Conservation (phyloP, 1,140 invertebrate species). For the Drosophila rhopaloa region DNA sequence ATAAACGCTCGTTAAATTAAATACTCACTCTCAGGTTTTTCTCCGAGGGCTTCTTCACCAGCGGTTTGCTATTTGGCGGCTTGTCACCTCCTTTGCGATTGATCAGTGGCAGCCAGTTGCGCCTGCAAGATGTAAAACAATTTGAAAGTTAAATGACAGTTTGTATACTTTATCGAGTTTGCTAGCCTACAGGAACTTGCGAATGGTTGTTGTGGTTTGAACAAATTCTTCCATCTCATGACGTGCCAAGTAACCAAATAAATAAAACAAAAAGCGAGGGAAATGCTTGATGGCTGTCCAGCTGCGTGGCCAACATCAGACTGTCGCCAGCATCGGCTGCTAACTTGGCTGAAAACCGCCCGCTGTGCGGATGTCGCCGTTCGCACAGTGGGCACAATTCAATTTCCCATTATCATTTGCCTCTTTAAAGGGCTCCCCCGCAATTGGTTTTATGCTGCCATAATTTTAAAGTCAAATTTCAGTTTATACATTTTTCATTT, state of each 20-base stretch:
- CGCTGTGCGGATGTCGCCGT: conserved; percentile 50
- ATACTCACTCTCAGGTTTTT: conserved; percentile 91
- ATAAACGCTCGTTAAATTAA: conserved; percentile 59
- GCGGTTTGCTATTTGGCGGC: conserved; percentile 85
- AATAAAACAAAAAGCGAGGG: conserved; percentile 34
- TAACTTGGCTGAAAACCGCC: conserved; percentile 55
- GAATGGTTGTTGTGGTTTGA: conserved; percentile 55
- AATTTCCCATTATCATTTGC: conserved; percentile 9
- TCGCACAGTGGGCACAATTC: conserved; percentile 67
- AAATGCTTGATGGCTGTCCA: conserved; percentile 62
- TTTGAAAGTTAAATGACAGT: conserved; percentile 25
- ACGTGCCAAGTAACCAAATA: conserved; percentile 24
- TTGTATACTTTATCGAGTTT: conserved; percentile 23
- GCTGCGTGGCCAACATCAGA: conserved; percentile 75
- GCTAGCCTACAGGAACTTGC: conserved; percentile 57
- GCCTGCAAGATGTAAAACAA: conserved; percentile 85
- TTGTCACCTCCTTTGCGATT: conserved; percentile 95
- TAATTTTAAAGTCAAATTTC: conserved; percentile 31
- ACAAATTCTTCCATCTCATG: conserved; percentile 66
- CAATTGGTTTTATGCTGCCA: conserved; percentile 51
- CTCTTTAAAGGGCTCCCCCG: background rate
- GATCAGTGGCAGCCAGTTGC: conserved; percentile 96
- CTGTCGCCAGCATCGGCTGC: conserved; percentile 67
- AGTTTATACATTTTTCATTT: conserved; percentile 30
- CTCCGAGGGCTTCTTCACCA: conserved; percentile 91